Conservation (phyloP, 53 echinoderm and acorn worm genomes). For the Astropecten irregularis region DNA sequence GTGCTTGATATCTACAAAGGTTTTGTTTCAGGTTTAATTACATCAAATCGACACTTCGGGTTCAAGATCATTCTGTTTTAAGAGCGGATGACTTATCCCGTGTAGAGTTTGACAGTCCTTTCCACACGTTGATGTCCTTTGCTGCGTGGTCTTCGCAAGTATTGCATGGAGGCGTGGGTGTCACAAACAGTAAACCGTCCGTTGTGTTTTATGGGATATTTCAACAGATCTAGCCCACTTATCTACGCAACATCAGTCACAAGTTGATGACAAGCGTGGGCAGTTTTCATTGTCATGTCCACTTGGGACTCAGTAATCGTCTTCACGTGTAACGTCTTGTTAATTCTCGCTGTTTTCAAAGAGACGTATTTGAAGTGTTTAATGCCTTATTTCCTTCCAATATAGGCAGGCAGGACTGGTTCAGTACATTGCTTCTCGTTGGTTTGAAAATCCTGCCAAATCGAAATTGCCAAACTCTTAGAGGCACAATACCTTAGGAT, state of each 20-base stretch:
- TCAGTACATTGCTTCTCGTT: not conserved
- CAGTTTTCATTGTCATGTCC: not conserved
- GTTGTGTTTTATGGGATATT: constrained; percentile 6
- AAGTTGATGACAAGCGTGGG: not conserved
- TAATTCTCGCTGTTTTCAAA: not conserved
- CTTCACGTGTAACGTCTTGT: not conserved
- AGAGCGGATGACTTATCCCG: too few relatives aligned
- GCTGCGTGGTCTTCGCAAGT: too few relatives aligned
- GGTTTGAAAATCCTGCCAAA: too few relatives aligned
- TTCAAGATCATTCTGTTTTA: too few relatives aligned
- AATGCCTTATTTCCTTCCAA: not conserved
- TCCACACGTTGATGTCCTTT: too few relatives aligned
- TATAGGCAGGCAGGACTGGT: not conserved
- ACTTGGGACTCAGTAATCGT: not conserved
- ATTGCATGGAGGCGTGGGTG: not conserved
- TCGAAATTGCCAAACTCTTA: too few relatives aligned
- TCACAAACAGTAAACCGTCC: not conserved
- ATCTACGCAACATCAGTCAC: not conserved
- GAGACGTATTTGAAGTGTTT: not conserved
- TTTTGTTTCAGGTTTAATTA: too few relatives aligned
- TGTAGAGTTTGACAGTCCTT: too few relatives aligned
- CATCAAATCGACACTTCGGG: too few relatives aligned
- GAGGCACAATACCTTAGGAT: too few relatives aligned
- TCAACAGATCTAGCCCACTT: not conserved
- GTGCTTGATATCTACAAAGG: too few relatives aligned